Evolutionary conservation across 2,797 vertebrate genomes (phyloP), one percentile per base, ranked within the genome.

Genomic region (Vireo griseus): DNA sequence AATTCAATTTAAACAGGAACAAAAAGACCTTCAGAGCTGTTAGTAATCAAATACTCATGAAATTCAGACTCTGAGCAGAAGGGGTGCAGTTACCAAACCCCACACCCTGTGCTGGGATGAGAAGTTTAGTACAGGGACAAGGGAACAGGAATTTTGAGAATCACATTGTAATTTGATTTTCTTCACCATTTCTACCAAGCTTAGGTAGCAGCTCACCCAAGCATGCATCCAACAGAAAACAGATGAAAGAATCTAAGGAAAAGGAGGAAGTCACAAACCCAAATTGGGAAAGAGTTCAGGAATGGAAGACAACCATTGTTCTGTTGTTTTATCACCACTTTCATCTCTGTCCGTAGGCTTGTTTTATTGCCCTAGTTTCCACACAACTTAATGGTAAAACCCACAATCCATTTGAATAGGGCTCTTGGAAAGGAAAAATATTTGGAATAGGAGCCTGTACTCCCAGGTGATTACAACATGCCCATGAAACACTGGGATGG

Each of bases 301-400:
- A 87, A 77, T 68, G 65, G 94, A 91, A 86, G 51, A 54, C 20
- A 74, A 67, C 58, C 35, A 63, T 88, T 88, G 65, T 82, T 62
- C 75, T 55, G 61, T 18, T 35, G 51, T 73, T 93, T 91, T 90
- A 92, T 80, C 81, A 86, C 54, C 62, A 42, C 81, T 89, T 77
- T 89, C 88, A 92, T 89, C 90, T 89, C 86, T n/a, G 75, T 26
- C 22, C 3, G 0, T 31, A 58, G 78, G 28, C 75, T 75, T 54
- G 35, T 58, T 86, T 75, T 92, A 94, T 86, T 69, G 73, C 78
- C 52, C 75, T 66, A 52, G 72, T 91, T 75, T 83, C 75, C 68
- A 92, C 75, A 68, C 45, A 61, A 72, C 65, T 68, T 86, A 91
- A 71, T 42, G 50, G 65, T 61, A 95, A 96, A 94, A 28, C 76